phyloP scores from a whole-genome alignment of 2,888 invertebrate species.

The Augochlorella aurata region DNA sequence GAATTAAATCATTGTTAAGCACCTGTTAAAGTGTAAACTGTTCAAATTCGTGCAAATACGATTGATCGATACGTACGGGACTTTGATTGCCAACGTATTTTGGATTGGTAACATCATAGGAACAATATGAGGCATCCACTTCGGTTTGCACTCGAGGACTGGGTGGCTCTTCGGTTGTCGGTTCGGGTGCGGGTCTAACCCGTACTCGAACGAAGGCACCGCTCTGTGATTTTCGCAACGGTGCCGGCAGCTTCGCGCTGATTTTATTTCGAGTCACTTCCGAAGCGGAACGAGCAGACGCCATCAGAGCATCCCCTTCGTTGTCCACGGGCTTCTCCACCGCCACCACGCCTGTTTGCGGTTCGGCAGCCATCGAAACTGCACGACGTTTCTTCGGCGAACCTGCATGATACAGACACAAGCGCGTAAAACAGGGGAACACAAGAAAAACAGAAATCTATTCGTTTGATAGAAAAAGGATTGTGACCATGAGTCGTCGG shows the following conservation, averaged over 20 bases:
- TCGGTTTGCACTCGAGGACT: slow-evolving; percentile 85
- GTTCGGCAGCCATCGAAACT: slow-evolving; percentile 82
- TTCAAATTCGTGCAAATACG: not conserved
- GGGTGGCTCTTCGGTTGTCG: slow-evolving; percentile 83
- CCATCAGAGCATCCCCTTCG: slow-evolving; percentile 85
- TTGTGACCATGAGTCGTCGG: slow-evolving; percentile 73
- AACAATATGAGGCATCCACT: slow-evolving; percentile 84
- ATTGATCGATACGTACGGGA: slow-evolving; percentile 70
- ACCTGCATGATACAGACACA: slow-evolving; percentile 66
- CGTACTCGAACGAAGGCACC: slow-evolving; percentile 89
- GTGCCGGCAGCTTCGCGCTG: slow-evolving; percentile 39
- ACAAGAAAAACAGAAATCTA: not conserved
- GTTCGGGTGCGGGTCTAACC: slow-evolving; percentile 84
- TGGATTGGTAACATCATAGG: slow-evolving; percentile 79
- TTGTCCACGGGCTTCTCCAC: slow-evolving; percentile 84
- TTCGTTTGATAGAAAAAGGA: not conserved
- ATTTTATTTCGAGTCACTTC: slow-evolving; percentile 77
- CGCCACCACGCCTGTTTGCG: slow-evolving; percentile 74
- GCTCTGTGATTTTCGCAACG: slow-evolving; percentile 78
- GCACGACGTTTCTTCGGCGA: slow-evolving; percentile 83
- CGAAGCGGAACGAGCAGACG: slow-evolving; percentile 83
- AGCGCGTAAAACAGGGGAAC: too few relatives aligned
- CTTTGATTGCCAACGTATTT: slow-evolving; percentile 80
- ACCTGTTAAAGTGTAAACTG: too few relatives aligned
- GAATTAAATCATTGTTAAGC: too few relatives aligned